These are phyloP conservation scores for Climacteris rufus DNA, from an alignment of 2,113 vertebrate genomes.

Conservation along the genomic window DNA sequence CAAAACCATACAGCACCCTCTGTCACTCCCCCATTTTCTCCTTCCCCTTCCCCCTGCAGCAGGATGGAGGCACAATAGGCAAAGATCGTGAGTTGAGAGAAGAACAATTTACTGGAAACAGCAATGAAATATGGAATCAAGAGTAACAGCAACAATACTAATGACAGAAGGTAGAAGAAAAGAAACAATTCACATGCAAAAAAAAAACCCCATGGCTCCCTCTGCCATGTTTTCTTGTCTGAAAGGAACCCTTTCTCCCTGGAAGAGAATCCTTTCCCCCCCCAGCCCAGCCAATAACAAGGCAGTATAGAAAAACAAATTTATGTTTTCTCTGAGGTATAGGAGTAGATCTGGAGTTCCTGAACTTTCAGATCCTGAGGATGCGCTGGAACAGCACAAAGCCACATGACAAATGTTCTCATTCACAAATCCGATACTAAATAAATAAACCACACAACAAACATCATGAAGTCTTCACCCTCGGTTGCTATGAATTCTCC, in stretches of 20 bases:
- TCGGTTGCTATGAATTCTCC: not conserved
- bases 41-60: not conserved
- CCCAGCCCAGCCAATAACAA: rapidly evolving
- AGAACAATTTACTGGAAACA: not conserved
- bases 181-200: rapidly evolving
- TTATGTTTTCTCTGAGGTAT: not conserved
- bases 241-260: not conserved
- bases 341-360: not conserved
- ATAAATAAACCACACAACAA: not conserved
- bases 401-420: not conserved
- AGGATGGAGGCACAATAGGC: not conserved
- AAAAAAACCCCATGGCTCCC: not conserved
- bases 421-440: not conserved
- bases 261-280: not conserved
- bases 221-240: not conserved
- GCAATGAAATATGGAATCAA: not conserved
- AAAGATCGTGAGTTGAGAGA: rapidly evolving
- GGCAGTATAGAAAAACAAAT: not conserved
- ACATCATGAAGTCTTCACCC: not conserved
- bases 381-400: not conserved
- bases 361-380: not conserved
- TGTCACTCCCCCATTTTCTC: not conserved
- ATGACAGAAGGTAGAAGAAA: not conserved
- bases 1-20: rapidly evolving
- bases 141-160: not conserved